phyloP scores from a whole-genome alignment of 2,888 invertebrate species.

The Netelia fuscicornis region DNA sequence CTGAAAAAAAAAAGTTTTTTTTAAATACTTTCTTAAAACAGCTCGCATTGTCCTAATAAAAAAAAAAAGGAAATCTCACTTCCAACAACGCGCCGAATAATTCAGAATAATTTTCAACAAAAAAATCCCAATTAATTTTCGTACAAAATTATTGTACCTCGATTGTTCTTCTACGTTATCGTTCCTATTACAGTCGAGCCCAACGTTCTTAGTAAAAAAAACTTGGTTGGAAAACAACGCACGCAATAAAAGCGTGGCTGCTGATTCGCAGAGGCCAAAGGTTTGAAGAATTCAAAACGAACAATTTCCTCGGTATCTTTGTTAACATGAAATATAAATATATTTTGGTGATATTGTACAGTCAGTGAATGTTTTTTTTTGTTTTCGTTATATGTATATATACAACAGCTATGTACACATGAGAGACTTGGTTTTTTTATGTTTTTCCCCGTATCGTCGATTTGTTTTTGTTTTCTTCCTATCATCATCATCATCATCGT shows the following conservation, averaged over 20 bases:
- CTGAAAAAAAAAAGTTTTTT: no score
- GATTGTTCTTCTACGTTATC: no score
- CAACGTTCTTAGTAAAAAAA: no score
- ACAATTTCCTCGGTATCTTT: conserved; percentile 31
- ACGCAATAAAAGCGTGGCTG: no score
- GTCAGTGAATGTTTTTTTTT: conserved; percentile 79
- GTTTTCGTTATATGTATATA: conserved; percentile 62
- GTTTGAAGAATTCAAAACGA: neutral
- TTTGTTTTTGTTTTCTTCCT: conserved; percentile 28
- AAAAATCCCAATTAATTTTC: neutral
- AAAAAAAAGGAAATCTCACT: neutral
- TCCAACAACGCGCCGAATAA: no score
- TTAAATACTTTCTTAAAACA: no score
- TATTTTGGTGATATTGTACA: conserved; percentile 83
- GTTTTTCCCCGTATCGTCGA: conserved; percentile 59
- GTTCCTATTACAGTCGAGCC: no score
- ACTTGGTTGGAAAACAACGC: no score
- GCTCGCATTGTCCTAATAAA: neutral
- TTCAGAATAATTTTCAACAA: neutral
- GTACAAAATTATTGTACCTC: neutral
- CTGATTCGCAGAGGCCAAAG: neutral
- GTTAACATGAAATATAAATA: conserved; percentile 83
- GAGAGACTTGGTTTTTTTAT: conserved; percentile 62
- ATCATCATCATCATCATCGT: conserved; percentile 42
- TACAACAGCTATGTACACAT: conserved; percentile 67